Evolutionary conservation across 2,113 vertebrate species (phyloP), one percentile per base, ranked within the genome.

Genomic region (Perca fluviatilis): DNA sequence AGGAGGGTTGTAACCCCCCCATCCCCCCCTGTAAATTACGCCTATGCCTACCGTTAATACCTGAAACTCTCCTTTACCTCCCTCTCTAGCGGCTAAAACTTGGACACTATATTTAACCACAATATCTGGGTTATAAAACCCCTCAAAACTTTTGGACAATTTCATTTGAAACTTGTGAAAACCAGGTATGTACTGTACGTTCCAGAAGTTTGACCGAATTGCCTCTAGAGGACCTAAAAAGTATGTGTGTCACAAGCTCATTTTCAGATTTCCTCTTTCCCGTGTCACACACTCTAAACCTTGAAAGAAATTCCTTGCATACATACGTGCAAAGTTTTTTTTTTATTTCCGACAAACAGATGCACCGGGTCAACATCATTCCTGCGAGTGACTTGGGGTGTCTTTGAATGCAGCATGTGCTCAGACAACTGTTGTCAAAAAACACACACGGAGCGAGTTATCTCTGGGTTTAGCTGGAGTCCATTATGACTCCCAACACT

Each of bases 371-470:
- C 77, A 61, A 10, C 76, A 80, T 89, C 73, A 4, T 79, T 73
- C 49, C 64, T 19, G 73, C 1, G 40, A 77, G 60, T 73, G 74
- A 84, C 79, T 87, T 70, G 70, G 47, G 14, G 43, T 0, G 79
- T 77, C 87, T 88, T 81, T 85, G 85, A 90, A 87, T 83, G 54
- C 86, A n/a, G 65, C 81, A 62, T 78, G 75, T 72, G 83, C 83
- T 58, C 79, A 21, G 58, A 79, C 81, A 60, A 79, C 63, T 69
- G 70, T 85, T 64, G 62, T 72, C 70, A 47, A 33, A 21, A 64
- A 36, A 60, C 49, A 3, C 46, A 53, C 74, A 36, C 56, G 2
- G 18, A 75, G 70, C 61, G 74, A 78, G 61, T 68, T 73, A 63
- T 76, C 67, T 74, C 14, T 13, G 21, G 40, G 2, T 21, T 51